phyloP scores from a whole-genome alignment of 2,888 invertebrate species.

The Merodon equestris region DNA sequence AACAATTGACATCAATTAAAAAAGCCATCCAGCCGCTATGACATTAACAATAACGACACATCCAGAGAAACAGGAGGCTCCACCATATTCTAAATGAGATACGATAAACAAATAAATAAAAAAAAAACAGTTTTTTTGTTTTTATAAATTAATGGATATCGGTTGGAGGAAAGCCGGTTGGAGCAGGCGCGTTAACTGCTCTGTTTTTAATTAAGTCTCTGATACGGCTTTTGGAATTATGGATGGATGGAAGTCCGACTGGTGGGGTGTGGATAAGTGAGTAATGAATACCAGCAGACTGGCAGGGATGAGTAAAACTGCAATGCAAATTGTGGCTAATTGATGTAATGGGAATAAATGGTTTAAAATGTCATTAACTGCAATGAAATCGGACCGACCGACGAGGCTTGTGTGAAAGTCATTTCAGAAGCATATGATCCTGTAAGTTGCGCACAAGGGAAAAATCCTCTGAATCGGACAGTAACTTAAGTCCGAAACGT shows the following conservation, averaged over 20 bases:
- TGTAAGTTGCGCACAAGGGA: no score
- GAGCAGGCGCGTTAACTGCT: slow-evolving; percentile 35
- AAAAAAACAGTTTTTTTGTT: slow-evolving; percentile 40
- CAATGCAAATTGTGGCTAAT: slow-evolving; percentile 59
- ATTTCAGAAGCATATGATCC: no score
- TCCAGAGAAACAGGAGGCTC: no score
- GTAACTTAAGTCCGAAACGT: no score
- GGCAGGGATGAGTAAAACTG: slow-evolving; percentile 39
- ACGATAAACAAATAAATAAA: slow-evolving; percentile 43
- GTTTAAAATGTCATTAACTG: slow-evolving; percentile 9
- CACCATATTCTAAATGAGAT: slow-evolving; percentile 45
- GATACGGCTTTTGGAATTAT: slow-evolving; percentile 15
- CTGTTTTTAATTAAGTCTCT: slow-evolving; percentile 57
- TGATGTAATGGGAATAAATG: slow-evolving; percentile 32
- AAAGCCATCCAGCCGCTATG: slow-evolving; percentile 29
- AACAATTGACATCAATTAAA: slow-evolving; percentile 68
- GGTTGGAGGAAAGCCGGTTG: slow-evolving; percentile 23
- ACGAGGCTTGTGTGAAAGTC: no score
- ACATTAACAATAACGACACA: slow-evolving; percentile 14
- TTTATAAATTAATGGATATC: slow-evolving; percentile 62
- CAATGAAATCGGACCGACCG: background rate
- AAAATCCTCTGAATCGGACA: no score
- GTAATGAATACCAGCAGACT: slow-evolving; percentile 48
- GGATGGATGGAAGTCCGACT: background rate
- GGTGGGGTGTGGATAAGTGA: slow-evolving; percentile 34